Percentiles rank a stretch among this genome's conserved stretches.
These are phyloP conservation scores for Aplocera efformata DNA, from an alignment of 2,888 invertebrate species.

Conservation along the genomic window DNA sequence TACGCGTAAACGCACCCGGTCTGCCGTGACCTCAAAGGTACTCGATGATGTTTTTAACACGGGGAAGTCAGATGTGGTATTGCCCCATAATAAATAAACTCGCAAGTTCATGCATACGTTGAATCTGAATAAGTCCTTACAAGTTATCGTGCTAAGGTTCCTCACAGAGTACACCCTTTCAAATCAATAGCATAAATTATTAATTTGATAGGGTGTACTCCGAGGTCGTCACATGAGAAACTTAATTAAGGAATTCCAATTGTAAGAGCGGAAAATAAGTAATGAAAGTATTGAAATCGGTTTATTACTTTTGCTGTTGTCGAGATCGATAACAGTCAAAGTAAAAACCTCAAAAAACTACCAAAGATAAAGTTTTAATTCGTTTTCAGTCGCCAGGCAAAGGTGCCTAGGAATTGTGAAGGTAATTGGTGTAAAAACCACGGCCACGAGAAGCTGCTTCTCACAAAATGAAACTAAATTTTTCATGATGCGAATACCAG, in stretches of 20 bases:
- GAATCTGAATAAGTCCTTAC: too few relatives aligned
- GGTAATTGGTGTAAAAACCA: slow-evolving; percentile 20
- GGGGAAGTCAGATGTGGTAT: slow-evolving; percentile 10
- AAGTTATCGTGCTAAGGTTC: too few relatives aligned
- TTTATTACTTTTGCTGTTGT: too few relatives aligned
- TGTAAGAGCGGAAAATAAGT: too few relatives aligned
- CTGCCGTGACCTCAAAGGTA: neutral
- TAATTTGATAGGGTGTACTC: too few relatives aligned
- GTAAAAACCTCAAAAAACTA: neutral
- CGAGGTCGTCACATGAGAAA: too few relatives aligned
- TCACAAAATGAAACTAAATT: slow-evolving; percentile 10
- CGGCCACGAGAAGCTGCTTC: slow-evolving; percentile 11
- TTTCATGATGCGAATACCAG: slow-evolving; percentile 16
- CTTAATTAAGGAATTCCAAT: too few relatives aligned
- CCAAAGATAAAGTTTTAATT: slow-evolving; percentile 6
- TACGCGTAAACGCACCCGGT: too few relatives aligned
- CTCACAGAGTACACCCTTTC: too few relatives aligned
- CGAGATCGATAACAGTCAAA: too few relatives aligned
- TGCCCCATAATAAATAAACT: slow-evolving; percentile 7
- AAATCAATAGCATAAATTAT: too few relatives aligned
- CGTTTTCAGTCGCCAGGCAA: slow-evolving; percentile 9
- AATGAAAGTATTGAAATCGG: too few relatives aligned
- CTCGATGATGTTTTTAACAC: slow-evolving; percentile 2
- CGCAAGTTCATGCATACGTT: neutral
- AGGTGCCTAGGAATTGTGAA: slow-evolving; percentile 9